These are phyloP conservation scores for Cephalophus harveyi DNA, from an alignment of 2,113 vertebrate genomes.

Conservation along the genomic window DNA sequence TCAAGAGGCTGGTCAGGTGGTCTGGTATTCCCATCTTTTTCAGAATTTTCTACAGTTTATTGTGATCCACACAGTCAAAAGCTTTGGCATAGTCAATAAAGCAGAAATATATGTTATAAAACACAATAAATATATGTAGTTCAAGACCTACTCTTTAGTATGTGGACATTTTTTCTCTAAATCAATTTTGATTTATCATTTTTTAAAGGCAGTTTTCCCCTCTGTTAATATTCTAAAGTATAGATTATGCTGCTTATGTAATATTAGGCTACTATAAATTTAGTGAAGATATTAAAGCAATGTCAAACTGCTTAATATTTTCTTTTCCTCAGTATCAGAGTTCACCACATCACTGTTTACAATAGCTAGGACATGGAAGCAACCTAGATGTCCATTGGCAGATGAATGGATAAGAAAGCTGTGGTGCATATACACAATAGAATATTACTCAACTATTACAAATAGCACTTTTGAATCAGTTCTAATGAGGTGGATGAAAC, in stretches of 20 bases:
- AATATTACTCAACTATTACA: neutral
- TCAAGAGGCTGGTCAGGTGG: no score
- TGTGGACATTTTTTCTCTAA: neutral
- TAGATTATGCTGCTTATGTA: neutral
- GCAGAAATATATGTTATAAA: neutral
- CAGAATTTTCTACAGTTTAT: no score
- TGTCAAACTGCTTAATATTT: neutral
- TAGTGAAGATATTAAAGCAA: neutral
- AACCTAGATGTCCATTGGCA: neutral
- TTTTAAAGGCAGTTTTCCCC: neutral
- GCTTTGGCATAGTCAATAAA: no score
- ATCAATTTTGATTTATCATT: neutral
- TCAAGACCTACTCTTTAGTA: neutral
- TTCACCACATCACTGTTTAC: fast-evolving
- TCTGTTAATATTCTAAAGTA: neutral
- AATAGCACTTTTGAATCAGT: neutral
- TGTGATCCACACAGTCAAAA: no score
- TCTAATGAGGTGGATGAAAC: neutral
- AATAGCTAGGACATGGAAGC: neutral
- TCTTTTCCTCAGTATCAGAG: neutral
- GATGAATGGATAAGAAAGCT: neutral
- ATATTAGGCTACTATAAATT: neutral
- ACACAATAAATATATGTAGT: neutral
- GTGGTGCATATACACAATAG: neutral
- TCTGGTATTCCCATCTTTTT: no score